Conservation (phyloP, 2,113 vertebrate genomes). For the Halcyon malimbica region DNA sequence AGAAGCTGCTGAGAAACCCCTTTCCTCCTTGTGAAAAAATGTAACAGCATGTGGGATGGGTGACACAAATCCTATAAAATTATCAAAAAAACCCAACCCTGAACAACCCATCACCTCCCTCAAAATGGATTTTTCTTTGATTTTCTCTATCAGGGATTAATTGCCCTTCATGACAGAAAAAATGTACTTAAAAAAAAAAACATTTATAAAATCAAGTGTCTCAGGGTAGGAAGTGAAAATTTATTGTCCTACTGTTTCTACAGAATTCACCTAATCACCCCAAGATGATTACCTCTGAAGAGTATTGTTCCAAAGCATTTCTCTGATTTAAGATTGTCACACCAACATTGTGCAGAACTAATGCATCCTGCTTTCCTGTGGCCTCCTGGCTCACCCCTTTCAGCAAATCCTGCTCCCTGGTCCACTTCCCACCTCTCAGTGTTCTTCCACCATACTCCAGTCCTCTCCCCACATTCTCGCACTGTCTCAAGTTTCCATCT, state of each 20-base stretch:
- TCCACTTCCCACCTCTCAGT: neutral
- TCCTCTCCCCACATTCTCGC: neutral
- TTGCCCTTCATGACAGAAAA: neutral
- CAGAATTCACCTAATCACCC: neutral
- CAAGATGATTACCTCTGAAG: neutral
- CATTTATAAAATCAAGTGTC: neutral
- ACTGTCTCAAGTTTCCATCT: neutral
- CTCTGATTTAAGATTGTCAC: neutral
- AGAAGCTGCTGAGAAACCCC: neutral
- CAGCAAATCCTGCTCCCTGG: neutral
- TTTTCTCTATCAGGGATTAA: neutral
- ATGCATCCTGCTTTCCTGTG: neutral
- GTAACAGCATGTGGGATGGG: neutral
- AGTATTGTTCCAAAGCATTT: neutral
- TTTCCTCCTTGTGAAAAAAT: neutral
- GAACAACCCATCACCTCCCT: neutral
- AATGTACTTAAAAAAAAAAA: no score
- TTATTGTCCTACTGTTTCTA: neutral
- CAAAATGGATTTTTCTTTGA: neutral
- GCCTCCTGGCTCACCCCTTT: neutral
- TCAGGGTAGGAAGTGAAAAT: neutral
- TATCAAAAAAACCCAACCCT: neutral
- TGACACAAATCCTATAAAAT: neutral
- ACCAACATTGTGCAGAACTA: neutral
- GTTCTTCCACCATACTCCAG: neutral